Percentiles rank a stretch among this genome's conserved stretches.
Conservation (phyloP, 1,140 invertebrate species). For the Antheraea pernyi region DNA sequence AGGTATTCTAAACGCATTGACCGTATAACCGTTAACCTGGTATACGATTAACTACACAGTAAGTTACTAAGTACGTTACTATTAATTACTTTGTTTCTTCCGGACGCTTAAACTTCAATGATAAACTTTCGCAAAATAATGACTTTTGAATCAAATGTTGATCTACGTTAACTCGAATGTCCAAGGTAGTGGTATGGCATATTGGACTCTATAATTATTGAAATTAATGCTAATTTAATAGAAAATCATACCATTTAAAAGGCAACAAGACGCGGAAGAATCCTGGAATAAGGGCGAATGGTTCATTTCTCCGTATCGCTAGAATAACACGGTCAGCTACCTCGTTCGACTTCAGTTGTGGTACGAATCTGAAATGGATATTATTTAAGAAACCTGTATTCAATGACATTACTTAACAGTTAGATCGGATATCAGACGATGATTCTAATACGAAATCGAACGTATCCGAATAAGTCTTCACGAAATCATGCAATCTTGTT, state of each 20-base stretch:
- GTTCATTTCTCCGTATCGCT: conserved; percentile 90
- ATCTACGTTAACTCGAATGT: too few relatives aligned
- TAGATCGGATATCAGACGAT: neutral
- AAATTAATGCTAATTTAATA: too few relatives aligned
- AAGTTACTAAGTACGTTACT: too few relatives aligned
- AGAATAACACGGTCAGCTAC: conserved; percentile 91
- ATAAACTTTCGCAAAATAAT: too few relatives aligned
- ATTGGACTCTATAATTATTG: too few relatives aligned
- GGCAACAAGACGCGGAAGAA: conserved; percentile 83
- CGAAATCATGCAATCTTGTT: neutral
- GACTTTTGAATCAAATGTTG: too few relatives aligned
- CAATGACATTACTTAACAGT: conserved; percentile 5
- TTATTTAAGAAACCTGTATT: neutral
- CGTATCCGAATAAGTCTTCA: neutral
- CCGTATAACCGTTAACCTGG: too few relatives aligned
- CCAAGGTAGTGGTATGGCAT: too few relatives aligned
- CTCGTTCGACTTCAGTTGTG: conserved; percentile 91
- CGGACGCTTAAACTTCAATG: too few relatives aligned
- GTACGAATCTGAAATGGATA: conserved; percentile 83
- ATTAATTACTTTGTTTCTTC: too few relatives aligned
- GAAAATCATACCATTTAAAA: conserved; percentile 83
- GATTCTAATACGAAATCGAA: neutral
- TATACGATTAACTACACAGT: too few relatives aligned
- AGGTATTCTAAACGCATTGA: too few relatives aligned
- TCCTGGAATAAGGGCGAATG: conserved; percentile 88